Evolutionary conservation across 2,113 vertebrate species (phyloP), one percentile per base, ranked within the genome.

Genomic region (Ceyx cyanopectus): DNA sequence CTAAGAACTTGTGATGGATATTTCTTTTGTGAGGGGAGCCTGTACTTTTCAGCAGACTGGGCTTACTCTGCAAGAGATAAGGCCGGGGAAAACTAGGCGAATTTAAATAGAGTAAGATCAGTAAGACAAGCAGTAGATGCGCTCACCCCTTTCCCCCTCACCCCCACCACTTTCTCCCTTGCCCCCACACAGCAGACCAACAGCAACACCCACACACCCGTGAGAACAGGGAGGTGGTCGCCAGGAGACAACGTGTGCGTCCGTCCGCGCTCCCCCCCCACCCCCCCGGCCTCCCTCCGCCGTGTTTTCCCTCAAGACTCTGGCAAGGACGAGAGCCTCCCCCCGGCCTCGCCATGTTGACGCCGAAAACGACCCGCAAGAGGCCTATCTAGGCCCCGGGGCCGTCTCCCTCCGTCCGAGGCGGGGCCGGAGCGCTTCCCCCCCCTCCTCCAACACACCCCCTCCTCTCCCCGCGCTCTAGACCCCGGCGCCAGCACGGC

Each of bases 211-310:
- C 34, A 4, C 3, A 56, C 29, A 56, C 18, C 54, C 54, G 18
- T 6, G 8, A 48, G 32, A 89, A 62, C 6, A 26, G 30, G 40
- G 6, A 12, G 43, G 15, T n/a, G 24, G 7, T 66, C 16, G 2
- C 26, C 34, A 51, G 16, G 7, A 75, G 10, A 61, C 48, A 56
- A 21, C 40, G 26, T 30, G 4, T 15, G 6, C 45, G 1, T 3
- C 1, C 43, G 5, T 1, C 10, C 12, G 5, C 32, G 46, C 46
- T 48, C 2, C 1, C 8, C 20, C 19, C 26, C 10, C 3, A n/a
- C 3, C 30, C 1, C 9, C 15, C 10, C 13, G 37, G 37, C 3
- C 24, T 1, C 15, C 4, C 3, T 8, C 7, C 2, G 8, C 54
- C 43, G 19, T 4, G 30, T 50, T 41, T 65, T 32, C 32, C 18